Conservation (phyloP, 1,140 invertebrate genomes). For the Eurosta solidaginis region DNA sequence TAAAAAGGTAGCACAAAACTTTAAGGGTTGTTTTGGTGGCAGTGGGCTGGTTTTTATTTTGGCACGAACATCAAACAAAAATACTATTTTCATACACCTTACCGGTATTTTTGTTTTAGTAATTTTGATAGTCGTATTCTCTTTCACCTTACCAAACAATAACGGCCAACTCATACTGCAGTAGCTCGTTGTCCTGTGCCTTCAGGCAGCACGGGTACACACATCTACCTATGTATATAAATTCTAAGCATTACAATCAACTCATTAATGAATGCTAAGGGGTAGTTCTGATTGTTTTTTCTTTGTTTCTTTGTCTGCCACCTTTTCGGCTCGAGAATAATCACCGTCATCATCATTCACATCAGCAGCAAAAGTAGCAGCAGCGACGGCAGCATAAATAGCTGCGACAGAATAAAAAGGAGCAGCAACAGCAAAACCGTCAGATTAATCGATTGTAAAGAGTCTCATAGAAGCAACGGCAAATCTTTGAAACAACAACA, state of each 20-base stretch:
- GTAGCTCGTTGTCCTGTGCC: background rate
- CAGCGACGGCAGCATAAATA: background rate
- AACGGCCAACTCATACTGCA: background rate
- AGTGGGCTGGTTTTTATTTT: background rate
- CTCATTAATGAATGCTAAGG: conserved; percentile 33
- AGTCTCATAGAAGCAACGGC: background rate
- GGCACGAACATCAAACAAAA: background rate
- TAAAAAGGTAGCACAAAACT: background rate
- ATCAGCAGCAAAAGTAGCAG: background rate
- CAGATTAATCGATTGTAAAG: background rate
- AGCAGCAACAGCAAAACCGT: too few species aligned
- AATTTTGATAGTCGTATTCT: background rate
- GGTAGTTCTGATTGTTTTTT: conserved; percentile 46
- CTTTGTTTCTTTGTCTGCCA: conserved; percentile 29
- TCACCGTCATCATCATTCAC: conserved; percentile 50
- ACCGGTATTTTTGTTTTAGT: background rate
- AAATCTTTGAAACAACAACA: conserved; percentile 1
- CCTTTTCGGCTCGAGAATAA: conserved; percentile 44
- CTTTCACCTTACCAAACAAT: conserved; percentile 8
- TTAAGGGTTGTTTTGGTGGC: background rate
- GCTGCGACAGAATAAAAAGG: too few species aligned
- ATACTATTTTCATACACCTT: conserved; percentile 21
- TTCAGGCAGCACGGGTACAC: background rate
- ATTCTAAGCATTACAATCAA: background rate
- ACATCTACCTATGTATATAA: too few species aligned